Conservation (phyloP, 2,113 vertebrate species). For the Centropus bengalensis region DNA sequence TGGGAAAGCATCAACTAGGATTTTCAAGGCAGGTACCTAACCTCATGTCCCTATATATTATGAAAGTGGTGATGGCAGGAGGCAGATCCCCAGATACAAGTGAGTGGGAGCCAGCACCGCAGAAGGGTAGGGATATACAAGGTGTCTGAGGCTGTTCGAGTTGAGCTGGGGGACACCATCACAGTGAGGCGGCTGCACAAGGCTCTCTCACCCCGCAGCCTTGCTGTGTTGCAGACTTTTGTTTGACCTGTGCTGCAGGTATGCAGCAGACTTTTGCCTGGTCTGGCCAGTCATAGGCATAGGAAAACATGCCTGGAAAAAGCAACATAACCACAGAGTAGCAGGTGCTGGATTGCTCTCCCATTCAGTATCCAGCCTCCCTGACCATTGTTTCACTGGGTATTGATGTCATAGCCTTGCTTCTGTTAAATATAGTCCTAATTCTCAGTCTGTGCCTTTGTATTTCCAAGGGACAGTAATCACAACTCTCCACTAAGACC, state of each 20-base stretch:
- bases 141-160: not conserved
- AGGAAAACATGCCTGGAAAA: not conserved
- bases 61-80: not conserved
- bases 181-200: fast-evolving
- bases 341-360: not conserved
- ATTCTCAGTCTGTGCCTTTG: not conserved
- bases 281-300: not conserved
- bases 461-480: not conserved
- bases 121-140: not conserved
- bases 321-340: not conserved
- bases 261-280: not conserved
- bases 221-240: too few species aligned
- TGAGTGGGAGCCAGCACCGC: fast-evolving
- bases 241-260: too few species aligned
- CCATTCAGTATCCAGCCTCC: not conserved
- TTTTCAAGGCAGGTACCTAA: not conserved
- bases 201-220: not conserved
- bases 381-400: not conserved
- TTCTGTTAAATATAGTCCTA: not conserved
- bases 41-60: not conserved
- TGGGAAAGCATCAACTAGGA: not conserved
- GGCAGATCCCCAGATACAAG: not conserved
- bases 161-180: not conserved
- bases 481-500: not conserved
- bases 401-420: not conserved